Evolutionary conservation across 2,113 vertebrate species (phyloP).

Genomic region (Phalacrocorax brasilianus): DNA sequence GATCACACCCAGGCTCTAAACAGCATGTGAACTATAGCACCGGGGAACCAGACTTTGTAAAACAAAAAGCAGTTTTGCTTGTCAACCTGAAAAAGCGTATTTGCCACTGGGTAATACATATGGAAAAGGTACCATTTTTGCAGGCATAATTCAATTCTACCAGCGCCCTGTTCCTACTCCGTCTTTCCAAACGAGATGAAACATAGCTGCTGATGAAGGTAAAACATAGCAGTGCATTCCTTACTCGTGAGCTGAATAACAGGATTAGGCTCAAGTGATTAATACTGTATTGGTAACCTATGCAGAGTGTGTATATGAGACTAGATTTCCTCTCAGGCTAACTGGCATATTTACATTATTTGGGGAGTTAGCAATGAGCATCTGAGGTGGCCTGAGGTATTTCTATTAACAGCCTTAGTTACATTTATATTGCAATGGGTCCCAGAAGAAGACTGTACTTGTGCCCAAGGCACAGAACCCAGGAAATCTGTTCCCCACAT

Average conservation of each 20-base stretch:
- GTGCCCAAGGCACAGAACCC: not conserved
- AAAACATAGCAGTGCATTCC: not conserved
- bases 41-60: not conserved
- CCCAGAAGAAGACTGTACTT: not conserved
- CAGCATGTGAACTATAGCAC: rapidly evolving
- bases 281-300: not conserved
- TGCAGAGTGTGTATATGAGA: not conserved
- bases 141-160: not conserved
- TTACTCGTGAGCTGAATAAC: not conserved
- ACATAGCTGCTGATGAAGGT: not conserved
- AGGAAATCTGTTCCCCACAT: not conserved
- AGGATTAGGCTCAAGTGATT: not conserved
- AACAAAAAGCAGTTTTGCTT: not conserved
- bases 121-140: not conserved
- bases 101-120: not conserved
- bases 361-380: not conserved
- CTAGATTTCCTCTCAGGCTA: not conserved
- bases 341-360: not conserved
- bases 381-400: not conserved
- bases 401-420: not conserved
- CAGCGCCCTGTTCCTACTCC: not conserved
- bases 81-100: not conserved
- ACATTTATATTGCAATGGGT: not conserved
- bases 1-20: not conserved
- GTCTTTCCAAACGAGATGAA: not conserved